Base-by-base conservation (phyloP, 2,888 invertebrate genomes). In the Plagodis dolabraria region DNA sequence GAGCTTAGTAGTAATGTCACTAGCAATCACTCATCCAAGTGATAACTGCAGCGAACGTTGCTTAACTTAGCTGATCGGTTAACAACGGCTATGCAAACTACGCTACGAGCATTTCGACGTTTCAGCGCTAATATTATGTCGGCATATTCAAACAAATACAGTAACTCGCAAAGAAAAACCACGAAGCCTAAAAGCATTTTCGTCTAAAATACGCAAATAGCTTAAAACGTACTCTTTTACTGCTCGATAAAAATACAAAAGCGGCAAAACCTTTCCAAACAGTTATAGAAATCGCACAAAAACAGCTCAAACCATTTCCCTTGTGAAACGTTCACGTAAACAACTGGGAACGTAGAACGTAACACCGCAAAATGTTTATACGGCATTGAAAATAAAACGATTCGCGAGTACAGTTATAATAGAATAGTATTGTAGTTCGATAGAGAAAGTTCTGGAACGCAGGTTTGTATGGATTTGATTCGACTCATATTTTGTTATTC, bases 251-350 rank as follows among this genome's bases (percentile, higher is more conserved):
- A 40, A 40, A 40, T 40, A 40, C 40, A 10, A 40, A 40, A 8
- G 40, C 40, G 8, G 40, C 10, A 43, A 43, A 51, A 57, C 35
- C 34, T 33, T 42, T 33, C 33, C 7, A 51, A 46, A 51, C 51
- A 40, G 44, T 47, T 33, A 46, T 33, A 53, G 12, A 53, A 58
- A 58, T 53, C 11, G 47, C 6, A 48, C 52, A 53, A 49, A 53
- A 58, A 49, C 11, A n/a, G n/a, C 46, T 7, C 33, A 33, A 52
- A 49, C 35, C 53, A 6, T 58, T 53, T 38, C 40, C 45, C 36
- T 35, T 45, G 40, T 53, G 53, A 53, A 58, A 58, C 48, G 45
- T 53, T 46, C 35, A 45, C 53, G 53, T 58, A 53, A 53, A 58
- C 53, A 53, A 58, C 58, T 33, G 57, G 4, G 8, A 49, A 45